Percentiles rank a stretch among this genome's conserved stretches.
These are phyloP conservation scores for Elephantulus edwardii DNA, from an alignment of 2,113 vertebrate species.

Conservation along the genomic window DNA sequence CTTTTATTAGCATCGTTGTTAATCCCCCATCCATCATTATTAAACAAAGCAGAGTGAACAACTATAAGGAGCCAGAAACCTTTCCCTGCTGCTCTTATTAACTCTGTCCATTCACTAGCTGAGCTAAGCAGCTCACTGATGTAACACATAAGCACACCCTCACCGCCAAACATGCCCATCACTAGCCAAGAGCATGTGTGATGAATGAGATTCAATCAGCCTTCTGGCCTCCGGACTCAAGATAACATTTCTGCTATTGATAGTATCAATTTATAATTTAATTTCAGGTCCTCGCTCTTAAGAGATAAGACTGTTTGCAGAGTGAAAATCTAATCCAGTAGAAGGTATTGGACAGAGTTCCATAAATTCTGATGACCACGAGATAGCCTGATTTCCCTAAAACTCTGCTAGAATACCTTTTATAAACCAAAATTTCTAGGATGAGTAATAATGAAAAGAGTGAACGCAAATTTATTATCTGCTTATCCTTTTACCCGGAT, in stretches of 20 bases:
- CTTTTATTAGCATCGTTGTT: slow-evolving; percentile 25
- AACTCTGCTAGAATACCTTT: slow-evolving; percentile 21
- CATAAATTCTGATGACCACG: slow-evolving; percentile 73
- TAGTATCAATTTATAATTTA: slow-evolving; percentile 81
- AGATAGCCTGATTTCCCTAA: slow-evolving; percentile 72
- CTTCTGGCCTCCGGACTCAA: slow-evolving; percentile 67
- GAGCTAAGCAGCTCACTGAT: slow-evolving; percentile 11
- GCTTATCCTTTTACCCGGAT: slow-evolving; percentile 42
- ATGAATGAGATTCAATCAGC: slow-evolving; percentile 77
- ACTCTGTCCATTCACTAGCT: slow-evolving; percentile 29
- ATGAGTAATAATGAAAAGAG: slow-evolving; percentile 54
- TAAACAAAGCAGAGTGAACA: slow-evolving; percentile 43
- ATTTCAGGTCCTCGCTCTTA: slow-evolving; percentile 74
- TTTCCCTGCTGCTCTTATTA: background rate
- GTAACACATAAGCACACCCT: slow-evolving; percentile 32
- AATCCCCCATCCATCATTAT: slow-evolving; percentile 11
- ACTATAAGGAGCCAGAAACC: background rate
- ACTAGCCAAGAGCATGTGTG: slow-evolving; percentile 67
- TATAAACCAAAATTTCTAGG: slow-evolving; percentile 47
- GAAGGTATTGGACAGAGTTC: slow-evolving; percentile 64
- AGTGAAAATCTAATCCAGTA: slow-evolving; percentile 76
- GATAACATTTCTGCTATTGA: slow-evolving; percentile 77
- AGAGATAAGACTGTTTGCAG: slow-evolving; percentile 73
- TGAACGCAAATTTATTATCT: slow-evolving; percentile 46
- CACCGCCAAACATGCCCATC: slow-evolving; percentile 49